A percentile compares a stretch with the other conserved stretches of the same genome.
Evolutionary conservation across 2,888 invertebrate species (phyloP).

Genomic region (Melieria crassipennis): DNA sequence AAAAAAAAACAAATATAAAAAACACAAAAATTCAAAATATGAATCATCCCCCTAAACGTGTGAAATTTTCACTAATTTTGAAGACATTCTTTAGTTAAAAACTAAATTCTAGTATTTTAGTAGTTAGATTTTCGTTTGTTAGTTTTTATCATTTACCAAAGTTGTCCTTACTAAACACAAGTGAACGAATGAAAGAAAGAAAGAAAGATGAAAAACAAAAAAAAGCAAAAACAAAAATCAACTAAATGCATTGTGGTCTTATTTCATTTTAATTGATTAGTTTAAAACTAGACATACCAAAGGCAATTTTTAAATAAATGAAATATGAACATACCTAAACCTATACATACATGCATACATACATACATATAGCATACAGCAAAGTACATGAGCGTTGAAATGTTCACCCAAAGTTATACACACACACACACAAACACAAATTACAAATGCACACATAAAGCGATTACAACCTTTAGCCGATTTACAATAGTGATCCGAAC

Average conservation of each 20-base stretch:
- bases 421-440: constrained; percentile 17
- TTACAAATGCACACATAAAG: constrained; percentile 26
- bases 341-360: constrained; percentile 26
- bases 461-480: background rate
- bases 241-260: constrained; percentile 42
- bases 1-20: constrained; percentile 36
- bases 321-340: constrained; percentile 38
- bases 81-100: constrained; percentile 24
- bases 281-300: constrained; percentile 63
- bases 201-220: constrained; percentile 40
- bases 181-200: constrained; percentile 43
- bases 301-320: constrained; percentile 48
- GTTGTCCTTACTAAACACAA: constrained; percentile 63
- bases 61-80: background rate
- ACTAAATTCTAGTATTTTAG: constrained; percentile 8
- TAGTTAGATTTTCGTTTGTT: constrained; percentile 17
- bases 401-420: constrained; percentile 39
- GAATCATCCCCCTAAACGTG: background rate
- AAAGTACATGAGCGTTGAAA: constrained; percentile 18
- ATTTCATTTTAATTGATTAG: constrained; percentile 37
- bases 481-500: too few species aligned
- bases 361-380: constrained; percentile 17
- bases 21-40: constrained; percentile 35
- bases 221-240: constrained; percentile 24
- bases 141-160: constrained; percentile 56